Base-by-base conservation (phyloP, 2,888 invertebrate species). In the Drosophila merina region DNA sequence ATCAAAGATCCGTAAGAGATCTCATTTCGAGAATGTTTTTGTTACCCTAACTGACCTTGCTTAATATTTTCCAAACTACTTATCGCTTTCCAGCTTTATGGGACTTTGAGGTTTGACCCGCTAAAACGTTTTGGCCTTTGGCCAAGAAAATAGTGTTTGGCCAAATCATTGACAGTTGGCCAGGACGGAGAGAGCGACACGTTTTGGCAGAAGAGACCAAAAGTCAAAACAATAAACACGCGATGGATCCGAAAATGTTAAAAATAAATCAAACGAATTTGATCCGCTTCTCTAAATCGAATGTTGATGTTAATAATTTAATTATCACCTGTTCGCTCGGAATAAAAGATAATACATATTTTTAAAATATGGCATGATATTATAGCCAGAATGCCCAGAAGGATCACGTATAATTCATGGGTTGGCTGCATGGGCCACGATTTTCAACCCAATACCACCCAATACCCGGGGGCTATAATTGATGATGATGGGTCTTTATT, bases 101-200 rank as follows among this genome's bases (percentile, higher is more conserved):
- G 20, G 28, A 38, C n/a, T n/a, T 36, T n/a, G n/a, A 10, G 33
- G 10, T n/a, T 1, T 6, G n/a, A n/a, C 5, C 33, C 10, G 8
- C 4, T 9, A 31, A 49, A 63, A 58, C 56, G 51, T 44, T 49
- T 71, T 69, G 70, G 70, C 62, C 10, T 8, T 54, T 63, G 73
- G 77, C 82, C 67, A 75, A 73, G 12, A 56, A 69, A 51, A 67
- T 36, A 77, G 52, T 79, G 64, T 77, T 77, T 72, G 20, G 12
- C 33, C 54, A 58, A 42, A 67, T 57, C 56, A 75, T 70, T 76
- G 79, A 75, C 74, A 50, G 48, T 12, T 38, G 12, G 45, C 9
- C 9, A 10, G 38, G 20, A 54, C 9, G 10, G 42, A 12, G 44
- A 47, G 49, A 63, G 45, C 42, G 56, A 54, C 58, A 71, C 67